Evolutionary conservation across 2,888 invertebrate genomes (phyloP), one percentile per base, ranked within the genome.

Genomic region (Phengaris arion): DNA sequence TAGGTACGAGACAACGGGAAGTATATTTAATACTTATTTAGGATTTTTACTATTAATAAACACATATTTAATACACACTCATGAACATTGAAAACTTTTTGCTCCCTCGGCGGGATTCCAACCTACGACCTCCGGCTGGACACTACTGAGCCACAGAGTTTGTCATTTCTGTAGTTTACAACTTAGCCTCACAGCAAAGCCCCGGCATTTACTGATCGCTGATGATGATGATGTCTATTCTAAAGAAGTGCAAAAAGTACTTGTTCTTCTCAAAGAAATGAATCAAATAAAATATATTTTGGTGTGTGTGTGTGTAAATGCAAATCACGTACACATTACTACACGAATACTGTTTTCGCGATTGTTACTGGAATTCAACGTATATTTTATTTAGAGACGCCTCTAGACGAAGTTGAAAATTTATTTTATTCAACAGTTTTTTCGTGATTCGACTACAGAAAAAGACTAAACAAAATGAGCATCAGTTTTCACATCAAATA

Each of bases 361-460:
- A 64, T 64, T 64, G 35, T 64, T 12, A 64, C 64, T 64, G 15
- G 35, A 64, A 13, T 64, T 64, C 35, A 64, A 64, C 59, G 10
- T 64, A 64, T 64, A 64, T 64, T 64, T 64, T 64, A 64, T 64
- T 64, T 64, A 45, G 12, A 45, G 64, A 64, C 64, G 12, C 64
- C 35, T 64, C 64, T 35, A 64, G 35, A 59, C 59, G 22, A 35
- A 12, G 35, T 35, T 64, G 35, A 64, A 22, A 35, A 45, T 64
- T 64, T 64, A 64, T 64, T 64, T 64, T 13, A 45, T 64, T 64
- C 64, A 45, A 12, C 64, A 35, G 64, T 64, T 64, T 35, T 35
- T 22, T 64, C 64, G 64, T 64, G 35, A 45, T 35, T 64, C 35
- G 64, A 64, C 35, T 64, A 22, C 59, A 64, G 9, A 64, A 22